phyloP scores from a whole-genome alignment of 2,113 vertebrate genomes.

The Eulacestoma nigropectus region DNA sequence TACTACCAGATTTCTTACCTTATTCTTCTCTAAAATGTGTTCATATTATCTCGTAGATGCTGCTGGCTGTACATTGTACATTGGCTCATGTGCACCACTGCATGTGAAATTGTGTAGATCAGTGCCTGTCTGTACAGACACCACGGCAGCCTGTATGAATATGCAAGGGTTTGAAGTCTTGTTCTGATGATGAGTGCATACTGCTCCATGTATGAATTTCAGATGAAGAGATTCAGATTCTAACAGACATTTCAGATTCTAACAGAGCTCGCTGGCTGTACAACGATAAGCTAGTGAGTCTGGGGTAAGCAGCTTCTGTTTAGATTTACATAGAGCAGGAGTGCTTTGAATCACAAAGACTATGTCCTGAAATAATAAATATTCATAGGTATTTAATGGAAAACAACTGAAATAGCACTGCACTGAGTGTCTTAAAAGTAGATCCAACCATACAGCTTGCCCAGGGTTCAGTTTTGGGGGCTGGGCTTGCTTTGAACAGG shows the following conservation, averaged over 20 bases:
- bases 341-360: neutral
- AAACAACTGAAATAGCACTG: neutral
- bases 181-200: neutral
- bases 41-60: neutral
- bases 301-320: neutral
- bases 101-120: fast-evolving
- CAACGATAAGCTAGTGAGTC: neutral
- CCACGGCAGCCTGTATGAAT: neutral
- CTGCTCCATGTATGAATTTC: neutral
- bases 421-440: neutral
- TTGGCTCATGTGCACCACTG: neutral
- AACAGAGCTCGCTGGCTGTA: neutral
- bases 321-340: neutral
- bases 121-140: neutral
- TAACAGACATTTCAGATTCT: neutral
- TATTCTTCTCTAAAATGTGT: neutral
- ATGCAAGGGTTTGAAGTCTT: neutral
- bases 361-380: neutral
- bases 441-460: neutral
- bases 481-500: neutral
- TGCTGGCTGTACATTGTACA: fast-evolving
- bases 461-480: neutral
- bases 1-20: neutral
- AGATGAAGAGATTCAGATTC: neutral
- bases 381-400: neutral